These are phyloP conservation scores for Papio anubis DNA, from an alignment of 2,113 vertebrate species.

Conservation along the genomic window DNA sequence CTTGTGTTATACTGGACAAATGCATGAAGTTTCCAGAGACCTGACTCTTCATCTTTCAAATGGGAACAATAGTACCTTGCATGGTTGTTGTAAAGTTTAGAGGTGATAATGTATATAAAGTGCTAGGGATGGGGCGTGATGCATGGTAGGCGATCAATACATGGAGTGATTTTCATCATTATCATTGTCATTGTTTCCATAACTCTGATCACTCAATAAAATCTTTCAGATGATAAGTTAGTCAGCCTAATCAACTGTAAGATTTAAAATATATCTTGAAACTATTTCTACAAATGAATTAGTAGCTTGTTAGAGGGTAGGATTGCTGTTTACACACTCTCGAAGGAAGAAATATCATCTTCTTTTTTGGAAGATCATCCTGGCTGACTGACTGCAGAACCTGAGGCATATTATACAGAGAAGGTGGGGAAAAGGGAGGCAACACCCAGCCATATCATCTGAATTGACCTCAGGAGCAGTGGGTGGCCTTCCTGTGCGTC, in stretches of 20 bases:
- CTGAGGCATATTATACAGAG: neutral
- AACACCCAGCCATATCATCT: too few relatives aligned
- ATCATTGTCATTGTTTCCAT: neutral
- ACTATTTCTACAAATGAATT: neutral
- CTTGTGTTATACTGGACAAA: neutral
- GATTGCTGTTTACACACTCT: neutral
- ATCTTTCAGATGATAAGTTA: neutral
- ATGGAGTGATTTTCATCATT: neutral
- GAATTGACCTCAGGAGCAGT: neutral
- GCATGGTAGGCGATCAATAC: neutral
- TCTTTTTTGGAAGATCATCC: neutral
- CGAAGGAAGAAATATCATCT: neutral
- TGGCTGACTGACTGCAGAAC: neutral
- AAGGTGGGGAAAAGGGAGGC: neutral
- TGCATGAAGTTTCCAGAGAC: neutral
- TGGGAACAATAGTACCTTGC: neutral
- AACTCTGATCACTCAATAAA: neutral
- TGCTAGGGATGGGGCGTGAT: rapidly evolving
- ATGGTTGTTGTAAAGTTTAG: neutral
- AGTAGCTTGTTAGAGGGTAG: neutral
- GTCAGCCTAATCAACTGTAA: too few relatives aligned
- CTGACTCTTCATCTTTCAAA: neutral
- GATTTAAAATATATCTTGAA: neutral
- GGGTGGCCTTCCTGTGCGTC: too few relatives aligned
- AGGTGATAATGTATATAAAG: neutral